A percentile compares a stretch with the other conserved stretches of the same genome.
These are phyloP conservation scores for Hydrozoanthus tunicans DNA, from an alignment of 64 coral and sea anemone genomes.

Conservation along the genomic window DNA sequence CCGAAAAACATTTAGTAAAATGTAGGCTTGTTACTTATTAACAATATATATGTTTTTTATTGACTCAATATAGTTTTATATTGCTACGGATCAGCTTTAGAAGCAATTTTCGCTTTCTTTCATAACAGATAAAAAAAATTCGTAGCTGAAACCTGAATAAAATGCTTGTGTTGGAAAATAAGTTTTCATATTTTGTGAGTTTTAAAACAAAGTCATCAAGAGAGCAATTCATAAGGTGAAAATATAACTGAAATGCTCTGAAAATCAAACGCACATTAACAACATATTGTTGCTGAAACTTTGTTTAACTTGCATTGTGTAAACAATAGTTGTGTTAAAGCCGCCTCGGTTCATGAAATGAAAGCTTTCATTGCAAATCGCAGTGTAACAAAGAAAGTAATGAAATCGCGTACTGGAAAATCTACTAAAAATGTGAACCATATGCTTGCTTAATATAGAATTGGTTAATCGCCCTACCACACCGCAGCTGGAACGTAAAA, in stretches of 20 bases:
- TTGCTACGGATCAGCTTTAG: too few relatives aligned
- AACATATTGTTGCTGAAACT: neutral
- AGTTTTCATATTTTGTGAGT: neutral
- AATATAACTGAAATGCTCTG: neutral
- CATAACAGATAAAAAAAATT: neutral
- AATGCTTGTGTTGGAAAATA: neutral
- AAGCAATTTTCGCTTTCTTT: neutral
- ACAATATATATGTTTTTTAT: too few relatives aligned
- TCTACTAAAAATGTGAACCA: neutral
- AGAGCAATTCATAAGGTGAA: neutral
- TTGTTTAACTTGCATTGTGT: constrained; percentile 31
- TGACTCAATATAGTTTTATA: too few relatives aligned
- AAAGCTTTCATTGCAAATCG: neutral
- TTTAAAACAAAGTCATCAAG: neutral
- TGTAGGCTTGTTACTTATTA: neutral
- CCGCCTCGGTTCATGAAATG: neutral
- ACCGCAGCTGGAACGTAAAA: constrained; percentile 1
- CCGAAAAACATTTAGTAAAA: neutral
- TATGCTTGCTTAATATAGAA: constrained; percentile 9
- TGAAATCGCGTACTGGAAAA: neutral
- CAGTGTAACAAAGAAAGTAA: neutral
- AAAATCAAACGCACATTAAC: constrained; percentile 16
- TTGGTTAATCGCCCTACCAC: neutral
- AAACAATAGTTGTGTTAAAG: constrained; percentile 17
- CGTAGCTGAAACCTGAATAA: neutral